phyloP scores from a whole-genome alignment of 2,113 vertebrate species.

The Plestiodon gilberti region DNA sequence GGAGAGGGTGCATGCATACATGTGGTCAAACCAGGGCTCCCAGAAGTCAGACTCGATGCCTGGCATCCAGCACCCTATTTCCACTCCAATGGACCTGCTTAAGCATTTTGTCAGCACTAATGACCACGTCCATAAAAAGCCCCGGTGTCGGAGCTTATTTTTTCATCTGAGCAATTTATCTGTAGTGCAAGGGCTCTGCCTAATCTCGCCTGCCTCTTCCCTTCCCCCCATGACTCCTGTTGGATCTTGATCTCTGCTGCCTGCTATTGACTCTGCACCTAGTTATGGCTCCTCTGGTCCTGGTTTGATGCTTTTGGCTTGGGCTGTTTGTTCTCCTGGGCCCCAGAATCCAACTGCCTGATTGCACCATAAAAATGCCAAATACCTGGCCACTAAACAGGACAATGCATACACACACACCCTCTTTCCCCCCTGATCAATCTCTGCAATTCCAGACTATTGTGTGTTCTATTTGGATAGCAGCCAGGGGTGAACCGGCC shows the following conservation, averaged over 20 bases:
- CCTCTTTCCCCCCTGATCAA: no score
- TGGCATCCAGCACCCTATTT: neutral
- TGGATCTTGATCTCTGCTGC: neutral
- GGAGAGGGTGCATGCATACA: neutral
- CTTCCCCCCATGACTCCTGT: neutral
- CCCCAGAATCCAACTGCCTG: no score
- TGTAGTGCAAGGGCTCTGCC: neutral
- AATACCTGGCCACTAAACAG: no score
- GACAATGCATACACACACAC: no score
- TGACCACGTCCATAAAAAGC: no score
- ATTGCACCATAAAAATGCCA: no score
- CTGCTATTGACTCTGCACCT: neutral
- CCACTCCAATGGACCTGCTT: neutral
- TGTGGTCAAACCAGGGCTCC: neutral
- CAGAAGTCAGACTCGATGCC: neutral
- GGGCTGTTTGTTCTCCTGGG: neutral
- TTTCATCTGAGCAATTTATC: neutral
- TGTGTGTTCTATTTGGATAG: neutral
- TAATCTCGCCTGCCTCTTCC: neutral
- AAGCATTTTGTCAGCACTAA: no score
- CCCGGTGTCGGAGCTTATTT: no score
- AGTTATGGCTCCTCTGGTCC: neutral
- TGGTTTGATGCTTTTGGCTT: neutral
- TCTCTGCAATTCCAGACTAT: no score
- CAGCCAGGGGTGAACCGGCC: neutral